Percentiles rank a stretch among this genome's conserved stretches.
phyloP scores from a whole-genome alignment of 2,888 invertebrate genomes.

The Xiphydria camelus region DNA sequence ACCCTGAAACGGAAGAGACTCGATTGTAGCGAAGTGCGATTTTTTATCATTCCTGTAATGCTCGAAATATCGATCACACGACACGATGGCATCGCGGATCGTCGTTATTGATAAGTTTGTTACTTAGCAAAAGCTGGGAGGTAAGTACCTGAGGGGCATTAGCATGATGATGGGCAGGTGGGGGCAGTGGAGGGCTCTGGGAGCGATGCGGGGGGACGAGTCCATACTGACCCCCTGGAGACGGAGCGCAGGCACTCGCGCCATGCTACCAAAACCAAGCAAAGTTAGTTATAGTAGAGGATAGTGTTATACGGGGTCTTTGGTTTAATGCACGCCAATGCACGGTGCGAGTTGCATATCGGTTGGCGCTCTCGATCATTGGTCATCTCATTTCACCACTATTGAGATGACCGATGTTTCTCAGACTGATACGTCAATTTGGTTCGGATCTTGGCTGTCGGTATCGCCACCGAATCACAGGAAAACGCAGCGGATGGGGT shows the following conservation, averaged over 20 bases:
- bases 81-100: too few species aligned
- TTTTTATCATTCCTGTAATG: constrained; percentile 1
- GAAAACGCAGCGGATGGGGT: too few species aligned
- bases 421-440: too few species aligned
- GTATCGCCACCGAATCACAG: too few species aligned
- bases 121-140: constrained; percentile 11
- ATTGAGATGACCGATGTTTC: too few species aligned
- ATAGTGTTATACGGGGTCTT: too few species aligned
- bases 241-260: constrained; percentile 50
- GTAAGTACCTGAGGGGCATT: constrained; percentile 56
- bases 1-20: constrained; percentile 57
- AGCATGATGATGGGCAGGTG: constrained; percentile 79
- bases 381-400: too few species aligned
- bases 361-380: too few species aligned
- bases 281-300: constrained; percentile 47
- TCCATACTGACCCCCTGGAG: constrained; percentile 54
- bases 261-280: constrained; percentile 55
- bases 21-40: background rate
- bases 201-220: constrained; percentile 55
- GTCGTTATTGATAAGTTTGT: too few species aligned
- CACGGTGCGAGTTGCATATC: too few species aligned
- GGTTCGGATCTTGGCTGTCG: too few species aligned
- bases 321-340: too few species aligned
- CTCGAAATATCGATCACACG: background rate
- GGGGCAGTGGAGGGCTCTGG: constrained; percentile 70